phyloP scores from a whole-genome alignment of 1,140 invertebrate species.

The Sitobion miscanthi region DNA sequence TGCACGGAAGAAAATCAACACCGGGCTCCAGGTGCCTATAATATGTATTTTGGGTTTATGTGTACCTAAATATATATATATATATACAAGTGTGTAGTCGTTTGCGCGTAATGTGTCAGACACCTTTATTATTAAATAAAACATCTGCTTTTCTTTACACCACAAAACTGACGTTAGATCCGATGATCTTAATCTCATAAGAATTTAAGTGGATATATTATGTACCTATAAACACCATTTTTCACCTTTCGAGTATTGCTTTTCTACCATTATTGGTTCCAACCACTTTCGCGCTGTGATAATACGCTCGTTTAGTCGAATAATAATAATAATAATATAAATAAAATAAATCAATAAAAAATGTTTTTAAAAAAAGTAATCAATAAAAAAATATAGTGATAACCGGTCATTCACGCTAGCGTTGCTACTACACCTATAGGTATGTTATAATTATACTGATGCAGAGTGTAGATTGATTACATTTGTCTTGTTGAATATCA shows the following conservation, averaged over 20 bases:
- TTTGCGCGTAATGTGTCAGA: conserved; percentile 23
- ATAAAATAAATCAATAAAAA: not conserved
- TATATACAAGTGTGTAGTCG: not conserved
- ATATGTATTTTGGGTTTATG: not conserved
- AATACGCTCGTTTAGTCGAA: conserved; percentile 14
- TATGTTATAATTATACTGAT: not conserved
- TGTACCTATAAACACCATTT: not conserved
- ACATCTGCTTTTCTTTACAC: conserved; percentile 50
- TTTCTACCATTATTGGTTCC: not conserved
- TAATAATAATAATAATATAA: not conserved
- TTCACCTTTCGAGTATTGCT: not conserved
- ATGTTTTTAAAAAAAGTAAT: too few species aligned
- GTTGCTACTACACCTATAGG: not conserved
- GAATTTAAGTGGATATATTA: not conserved
- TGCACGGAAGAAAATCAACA: conserved; percentile 42
- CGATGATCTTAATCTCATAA: conserved; percentile 50
- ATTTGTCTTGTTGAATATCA: not conserved
- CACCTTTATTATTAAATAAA: conserved; percentile 56
- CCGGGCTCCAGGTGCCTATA: conserved; percentile 33
- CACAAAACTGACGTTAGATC: conserved; percentile 44
- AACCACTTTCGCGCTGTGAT: not conserved
- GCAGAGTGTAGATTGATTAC: not conserved
- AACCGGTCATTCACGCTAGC: not conserved
- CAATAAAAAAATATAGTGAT: not conserved
- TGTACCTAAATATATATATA: not conserved